Evolutionary conservation across 23 tunicate species (phyloP).

Genomic region (Clavelina lepadiformis): DNA sequence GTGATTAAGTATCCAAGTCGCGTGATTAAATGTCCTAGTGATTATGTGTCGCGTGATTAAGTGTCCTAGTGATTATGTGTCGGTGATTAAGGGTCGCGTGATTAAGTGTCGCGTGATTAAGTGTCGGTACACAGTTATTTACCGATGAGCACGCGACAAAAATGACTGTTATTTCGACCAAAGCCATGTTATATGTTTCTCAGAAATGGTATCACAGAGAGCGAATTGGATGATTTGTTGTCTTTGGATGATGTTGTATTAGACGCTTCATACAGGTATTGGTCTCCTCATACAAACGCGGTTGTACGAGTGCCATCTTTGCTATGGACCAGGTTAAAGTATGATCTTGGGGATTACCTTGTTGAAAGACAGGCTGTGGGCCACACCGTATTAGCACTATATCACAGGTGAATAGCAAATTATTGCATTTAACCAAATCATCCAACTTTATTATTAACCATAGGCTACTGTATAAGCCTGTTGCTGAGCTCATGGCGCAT

Average conservation of each 20-base stretch:
- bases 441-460: neutral
- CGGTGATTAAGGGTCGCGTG: too few relatives aligned
- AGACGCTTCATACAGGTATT: conserved; percentile 44
- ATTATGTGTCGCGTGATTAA: too few relatives aligned
- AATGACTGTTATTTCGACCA: neutral
- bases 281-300: conserved; percentile 63
- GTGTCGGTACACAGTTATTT: neutral
- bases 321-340: conserved; percentile 47
- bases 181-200: neutral
- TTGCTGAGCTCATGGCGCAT: neutral
- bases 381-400: conserved; percentile 61
- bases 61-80: too few relatives aligned
- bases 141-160: neutral
- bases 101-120: too few relatives aligned
- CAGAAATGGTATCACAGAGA: conserved; percentile 75
- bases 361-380: conserved; percentile 78
- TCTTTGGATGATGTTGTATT: conserved; percentile 73
- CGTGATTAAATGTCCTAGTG: too few relatives aligned
- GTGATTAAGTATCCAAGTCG: too few relatives aligned
- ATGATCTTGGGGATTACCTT: conserved; percentile 51
- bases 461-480: neutral
- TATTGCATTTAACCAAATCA: neutral
- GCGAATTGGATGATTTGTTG: conserved; percentile 65
- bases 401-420: conserved; percentile 46
- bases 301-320: conserved; percentile 57